Conservation (phyloP, 2,888 invertebrate genomes). For the Diplazon laetatorius region DNA sequence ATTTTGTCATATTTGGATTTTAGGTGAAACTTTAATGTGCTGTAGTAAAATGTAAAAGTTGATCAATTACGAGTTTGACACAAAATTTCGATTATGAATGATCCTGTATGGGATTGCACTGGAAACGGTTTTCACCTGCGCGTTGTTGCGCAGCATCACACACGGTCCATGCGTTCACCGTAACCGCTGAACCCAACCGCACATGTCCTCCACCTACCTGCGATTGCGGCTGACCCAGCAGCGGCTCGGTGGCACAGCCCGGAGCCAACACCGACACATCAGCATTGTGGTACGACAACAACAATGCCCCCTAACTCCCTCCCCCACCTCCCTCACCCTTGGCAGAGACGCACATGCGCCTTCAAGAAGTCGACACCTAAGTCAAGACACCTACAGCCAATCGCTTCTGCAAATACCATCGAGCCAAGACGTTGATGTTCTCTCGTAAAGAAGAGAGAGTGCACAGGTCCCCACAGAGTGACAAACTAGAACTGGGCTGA, state of each 20-base stretch:
- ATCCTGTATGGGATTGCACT: conserved; percentile 19
- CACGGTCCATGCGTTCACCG: conserved; percentile 48
- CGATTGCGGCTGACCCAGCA: conserved; percentile 27
- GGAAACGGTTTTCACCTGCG: conserved; percentile 75
- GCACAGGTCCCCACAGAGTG: too few relatives aligned
- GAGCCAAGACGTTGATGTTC: too few relatives aligned
- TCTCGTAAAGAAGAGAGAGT: too few relatives aligned
- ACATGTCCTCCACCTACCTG: conserved; percentile 61
- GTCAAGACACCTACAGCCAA: too few relatives aligned
- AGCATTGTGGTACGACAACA: conserved; percentile 43
- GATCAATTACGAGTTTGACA: background rate
- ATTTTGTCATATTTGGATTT: too few relatives aligned
- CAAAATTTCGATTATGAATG: conserved; percentile 23
- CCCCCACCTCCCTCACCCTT: too few relatives aligned
- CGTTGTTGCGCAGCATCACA: conserved; percentile 43
- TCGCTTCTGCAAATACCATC: too few relatives aligned
- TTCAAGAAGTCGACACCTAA: too few relatives aligned
- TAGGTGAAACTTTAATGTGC: too few relatives aligned
- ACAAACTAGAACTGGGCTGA: too few relatives aligned
- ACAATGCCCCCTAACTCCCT: conserved; percentile 62
- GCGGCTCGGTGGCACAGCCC: conserved; percentile 48
- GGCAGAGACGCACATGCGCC: too few relatives aligned
- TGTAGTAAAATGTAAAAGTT: background rate
- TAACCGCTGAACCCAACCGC: conserved; percentile 54
- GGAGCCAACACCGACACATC: conserved; percentile 51